Base-by-base conservation (phyloP, 2,113 vertebrate species). In the Gallinago jamesoni region DNA sequence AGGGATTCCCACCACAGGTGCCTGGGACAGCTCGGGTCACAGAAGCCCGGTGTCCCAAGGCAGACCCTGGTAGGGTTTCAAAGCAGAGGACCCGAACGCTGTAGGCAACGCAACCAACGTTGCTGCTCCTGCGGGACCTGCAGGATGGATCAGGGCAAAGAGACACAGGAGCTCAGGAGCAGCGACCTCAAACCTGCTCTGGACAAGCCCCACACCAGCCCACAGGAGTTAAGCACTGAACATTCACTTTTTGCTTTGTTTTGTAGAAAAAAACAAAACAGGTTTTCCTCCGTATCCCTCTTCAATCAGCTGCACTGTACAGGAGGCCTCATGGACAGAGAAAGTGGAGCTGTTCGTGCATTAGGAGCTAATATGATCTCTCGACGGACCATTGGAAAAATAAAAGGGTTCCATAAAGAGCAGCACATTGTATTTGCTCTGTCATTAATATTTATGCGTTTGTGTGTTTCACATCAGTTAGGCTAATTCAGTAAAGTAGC, bases 21-120 rank as follows among this genome's bases (percentile, higher is more conserved):
- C 35, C 53, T 14, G 28, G 7, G 7, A 14, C 0, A 2, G 19
- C 24, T 19, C 3, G 37, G 37, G 37, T 39, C 37, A 0, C 15
- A 2, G 6, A 13, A 53, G 17, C 9, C 10, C 52, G 28, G 22
- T 3, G 2, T 8, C 53, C 57, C 31, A 15, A 9, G 13, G 4
- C 14, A 30, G 15, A 20, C 14, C 7, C 45, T 1, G 1, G 18
- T 15, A 43, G 15, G 3, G 6, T 12, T 37, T 47, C n/a, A 17
- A 30, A 24, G 28, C 23, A 37, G 27, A 21, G 3, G 14, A 55
- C 20, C 37, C 8, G 8, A 21, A 33, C 30, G 17, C 48, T 5
- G 27, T 8, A 39, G 33, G 41, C 27, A 27, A 23, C 8, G 0
- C 0, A 19, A 3, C 30, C 10, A 12, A n/a, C 7, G 0, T 7